Evolutionary conservation across 1,140 invertebrate genomes (phyloP), one percentile per base, ranked within the genome.

Genomic region (Drosophila oshimai): DNA sequence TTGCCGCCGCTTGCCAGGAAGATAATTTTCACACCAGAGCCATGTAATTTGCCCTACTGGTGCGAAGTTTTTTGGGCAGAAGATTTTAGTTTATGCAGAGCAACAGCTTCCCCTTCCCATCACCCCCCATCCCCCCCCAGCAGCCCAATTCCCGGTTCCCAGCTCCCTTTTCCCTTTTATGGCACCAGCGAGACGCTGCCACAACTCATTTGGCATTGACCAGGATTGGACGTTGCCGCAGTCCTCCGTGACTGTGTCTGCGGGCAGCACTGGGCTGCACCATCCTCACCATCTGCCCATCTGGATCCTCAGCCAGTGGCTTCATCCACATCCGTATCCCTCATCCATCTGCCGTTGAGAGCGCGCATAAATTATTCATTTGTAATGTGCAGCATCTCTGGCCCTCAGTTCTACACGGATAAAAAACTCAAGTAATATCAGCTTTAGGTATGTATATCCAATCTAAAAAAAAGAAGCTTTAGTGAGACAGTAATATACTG

Each of bases 351-450:
- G 80, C 61, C 64, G 71, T 33, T 65, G 45, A 71, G 74, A 79
- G 73, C 46, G 71, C 47, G 80, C 80, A 84, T 84, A 84, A 84
- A 84, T 84, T 84, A 84, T 84, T 84, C 81, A 84, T 84, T 84
- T 84, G 81, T 72, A 80, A 84, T 84, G 80, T 84, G 80, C 81
- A 75, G 80, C 61, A 68, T 61, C 57, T 65, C 51, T 75, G 53
- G 53, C 15, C 41, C 18, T 28, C 13, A 5, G 39, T 36, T 6
- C 13, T 34, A 12, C 17, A 62, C 37, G 4, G 28, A 15, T 37
- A 36, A 13, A 51, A 57, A 49, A 1, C 3, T 10, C 22, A 22
- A 22, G 22, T 22, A 22, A 2, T 22, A 22, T 2, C 22, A 22
- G 22, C 22, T 5, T 22, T 22, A 22, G 22, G 5, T 22, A 22